Evolutionary conservation across 2,888 invertebrate genomes (phyloP).

Genomic region (Amblyjoppa proteus): DNA sequence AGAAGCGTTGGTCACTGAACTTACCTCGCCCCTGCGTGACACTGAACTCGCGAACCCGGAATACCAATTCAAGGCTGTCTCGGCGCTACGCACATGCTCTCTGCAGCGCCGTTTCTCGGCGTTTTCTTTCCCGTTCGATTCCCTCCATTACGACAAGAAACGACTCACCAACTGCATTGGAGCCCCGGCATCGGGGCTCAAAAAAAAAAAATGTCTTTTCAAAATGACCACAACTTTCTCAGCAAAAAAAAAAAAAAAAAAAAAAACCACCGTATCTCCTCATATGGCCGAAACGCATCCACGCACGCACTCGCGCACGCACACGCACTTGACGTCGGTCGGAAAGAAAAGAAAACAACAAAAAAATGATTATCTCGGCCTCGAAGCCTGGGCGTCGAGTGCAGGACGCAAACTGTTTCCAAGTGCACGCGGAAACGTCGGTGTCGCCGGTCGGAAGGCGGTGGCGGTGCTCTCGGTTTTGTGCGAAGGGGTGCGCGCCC

Average conservation of each 20-base stretch:
- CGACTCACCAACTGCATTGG: background rate
- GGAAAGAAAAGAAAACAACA: background rate
- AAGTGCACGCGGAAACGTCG: conserved; percentile 63
- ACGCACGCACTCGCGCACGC: background rate
- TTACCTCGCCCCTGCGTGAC: conserved; percentile 66
- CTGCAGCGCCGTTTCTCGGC: conserved; percentile 19
- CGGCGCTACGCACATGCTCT: conserved; percentile 47
- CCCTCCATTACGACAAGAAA: conserved; percentile 7
- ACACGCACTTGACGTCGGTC: background rate
- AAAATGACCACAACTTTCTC: background rate
- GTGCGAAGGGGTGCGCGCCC: conserved; percentile 61
- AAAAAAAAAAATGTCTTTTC: background rate
- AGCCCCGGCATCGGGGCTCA: background rate
- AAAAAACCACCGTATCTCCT: background rate
- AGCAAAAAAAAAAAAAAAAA: background rate
- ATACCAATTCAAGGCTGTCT: conserved; percentile 61
- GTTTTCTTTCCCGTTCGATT: conserved; percentile 25
- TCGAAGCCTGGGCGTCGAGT: conserved; percentile 42
- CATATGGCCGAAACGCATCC: background rate
- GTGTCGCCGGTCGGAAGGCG: conserved; percentile 44
- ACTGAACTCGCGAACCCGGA: conserved; percentile 62
- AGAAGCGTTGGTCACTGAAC: conserved; percentile 52
- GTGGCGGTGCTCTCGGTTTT: conserved; percentile 41
- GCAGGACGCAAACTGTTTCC: conserved; percentile 63
- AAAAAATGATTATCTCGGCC: background rate